Evolutionary conservation across 1,140 invertebrate species (phyloP).

Genomic region (Laodelphax striatellus): DNA sequence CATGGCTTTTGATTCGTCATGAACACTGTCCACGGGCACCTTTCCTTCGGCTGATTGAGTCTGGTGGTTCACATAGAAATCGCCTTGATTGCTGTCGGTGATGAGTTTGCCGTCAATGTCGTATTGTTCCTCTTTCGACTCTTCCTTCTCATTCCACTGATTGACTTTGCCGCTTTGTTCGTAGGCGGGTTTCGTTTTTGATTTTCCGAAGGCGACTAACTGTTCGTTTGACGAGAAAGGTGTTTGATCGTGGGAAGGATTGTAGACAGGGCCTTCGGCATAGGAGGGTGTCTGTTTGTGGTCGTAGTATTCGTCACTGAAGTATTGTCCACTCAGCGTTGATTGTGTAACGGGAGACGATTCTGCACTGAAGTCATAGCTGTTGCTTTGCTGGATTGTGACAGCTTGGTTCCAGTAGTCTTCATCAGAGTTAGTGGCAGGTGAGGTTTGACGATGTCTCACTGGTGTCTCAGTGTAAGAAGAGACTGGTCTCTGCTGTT

Average conservation of each 20-base stretch:
- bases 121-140: background rate
- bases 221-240: conserved; percentile 19
- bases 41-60: background rate
- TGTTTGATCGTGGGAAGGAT: conserved; percentile 13
- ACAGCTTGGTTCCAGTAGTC: conserved; percentile 24
- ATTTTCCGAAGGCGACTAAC: conserved; percentile 5
- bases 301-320: background rate
- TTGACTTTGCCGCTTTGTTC: conserved; percentile 11
- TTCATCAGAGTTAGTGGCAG: background rate
- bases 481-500: background rate
- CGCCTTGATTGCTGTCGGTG: background rate
- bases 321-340: background rate
- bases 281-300: background rate
- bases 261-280: no score
- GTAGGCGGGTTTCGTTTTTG: conserved; percentile 5
- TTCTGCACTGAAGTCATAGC: conserved; percentile 20
- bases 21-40: no score
- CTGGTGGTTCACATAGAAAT: background rate
- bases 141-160: conserved; percentile 13
- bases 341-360: conserved; percentile 10
- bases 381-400: conserved; percentile 24
- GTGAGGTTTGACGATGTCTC: conserved; percentile 1
- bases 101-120: background rate
- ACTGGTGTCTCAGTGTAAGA: background rate
- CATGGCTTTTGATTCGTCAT: background rate